These are phyloP conservation scores for Crenichthys baileyi DNA, from an alignment of 2,797 vertebrate genomes.

Conservation along the genomic window DNA sequence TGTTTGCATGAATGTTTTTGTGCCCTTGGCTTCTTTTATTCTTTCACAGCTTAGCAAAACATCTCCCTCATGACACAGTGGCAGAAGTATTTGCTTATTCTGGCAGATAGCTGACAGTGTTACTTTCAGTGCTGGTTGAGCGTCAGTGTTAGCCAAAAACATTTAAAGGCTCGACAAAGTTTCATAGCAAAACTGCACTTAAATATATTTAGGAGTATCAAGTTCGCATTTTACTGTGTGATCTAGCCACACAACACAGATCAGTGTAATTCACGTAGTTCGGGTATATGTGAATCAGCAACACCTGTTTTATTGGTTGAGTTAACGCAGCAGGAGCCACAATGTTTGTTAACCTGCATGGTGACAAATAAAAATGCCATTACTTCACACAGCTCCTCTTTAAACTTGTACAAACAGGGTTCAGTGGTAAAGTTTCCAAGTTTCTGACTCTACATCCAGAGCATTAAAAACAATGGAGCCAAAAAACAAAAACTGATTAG, in stretches of 20 bases:
- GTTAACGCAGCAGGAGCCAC: constrained; percentile 44
- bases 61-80: constrained; percentile 68
- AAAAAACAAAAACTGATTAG: constrained; percentile 55
- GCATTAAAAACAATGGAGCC: constrained; percentile 29
- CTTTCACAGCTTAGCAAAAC: constrained; percentile 64
- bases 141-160: constrained; percentile 39
- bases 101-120: constrained; percentile 57
- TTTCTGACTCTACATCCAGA: constrained; percentile 34
- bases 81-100: constrained; percentile 71
- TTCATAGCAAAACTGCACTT: constrained; percentile 40
- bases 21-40: constrained; percentile 51
- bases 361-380: constrained; percentile 61
- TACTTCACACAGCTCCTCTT: constrained; percentile 37
- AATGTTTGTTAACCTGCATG: constrained; percentile 54
- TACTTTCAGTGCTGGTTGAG: constrained; percentile 58
- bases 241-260: constrained; percentile 27
- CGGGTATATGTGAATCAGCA: constrained; percentile 37
- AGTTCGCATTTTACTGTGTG: constrained; percentile 31
- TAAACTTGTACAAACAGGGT: constrained; percentile 61
- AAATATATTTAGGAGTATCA: constrained; percentile 36
- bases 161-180: constrained; percentile 50
- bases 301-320: constrained; percentile 38
- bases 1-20: constrained; percentile 45
- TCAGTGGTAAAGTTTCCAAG: constrained; percentile 16
- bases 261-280: constrained; percentile 3